Base-by-base conservation (phyloP, 2,888 invertebrate genomes). In the Melieria picta region DNA sequence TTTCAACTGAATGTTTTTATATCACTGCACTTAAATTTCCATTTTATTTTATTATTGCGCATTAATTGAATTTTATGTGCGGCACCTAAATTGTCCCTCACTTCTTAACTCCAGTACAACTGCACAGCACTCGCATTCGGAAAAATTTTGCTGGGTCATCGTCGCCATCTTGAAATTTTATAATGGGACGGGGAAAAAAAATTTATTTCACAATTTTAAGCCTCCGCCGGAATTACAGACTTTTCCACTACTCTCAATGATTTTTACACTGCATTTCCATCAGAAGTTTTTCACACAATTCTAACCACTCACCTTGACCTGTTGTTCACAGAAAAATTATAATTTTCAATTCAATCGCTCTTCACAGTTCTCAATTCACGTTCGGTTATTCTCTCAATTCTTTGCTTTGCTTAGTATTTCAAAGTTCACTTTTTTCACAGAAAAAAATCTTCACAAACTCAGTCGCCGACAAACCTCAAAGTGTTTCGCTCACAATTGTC, bases 401-500 rank as follows among this genome's bases (percentile, higher is more conserved):
- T 52, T 43, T 62, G 65, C 62, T 58, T 11, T 48, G 30, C 42
- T 69, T 63, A 56, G 66, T 73, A 69, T 71, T 74, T 67, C 77
- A 77, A 72, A 75, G 77, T 73, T 71, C 72, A 76, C 76, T 78
- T 72, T 61, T 72, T 69, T 74, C 30, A 66, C 30, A 63, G 65
- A 73, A 65, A 75, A 75, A 74, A 69, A 75, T 72, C 64, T 70
- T 72, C 50, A 71, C 63, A 61, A 61, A 11, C 30, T 66, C 46
- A 65, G 48, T n/a, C 52, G 61, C 65, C 62, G 42, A 65, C 52
- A 67, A 67, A 67, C 47, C 43, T 69, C 13, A 72, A 73, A 71
- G 69, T 66, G 74, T 75, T 72, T 73, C 66, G 67, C 67, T 71
- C 77, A 75, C 77, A 76, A 72, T 47, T 74, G 74, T 64, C 74